Conservation (phyloP, 2,797 vertebrate genomes). For the Poecilia velifera region DNA sequence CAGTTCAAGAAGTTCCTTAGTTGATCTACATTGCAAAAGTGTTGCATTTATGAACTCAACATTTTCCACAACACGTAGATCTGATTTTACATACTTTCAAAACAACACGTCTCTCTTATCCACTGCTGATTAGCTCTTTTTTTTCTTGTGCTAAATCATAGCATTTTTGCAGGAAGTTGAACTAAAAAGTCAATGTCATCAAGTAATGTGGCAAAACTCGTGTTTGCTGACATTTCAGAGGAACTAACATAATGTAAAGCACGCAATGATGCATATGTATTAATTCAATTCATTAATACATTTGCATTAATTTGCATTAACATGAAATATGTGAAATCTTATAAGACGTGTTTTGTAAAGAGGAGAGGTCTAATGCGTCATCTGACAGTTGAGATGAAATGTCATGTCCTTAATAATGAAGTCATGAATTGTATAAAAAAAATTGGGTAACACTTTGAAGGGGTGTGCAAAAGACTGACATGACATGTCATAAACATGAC, state of each 20-base stretch:
- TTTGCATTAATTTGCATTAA: too few relatives aligned
- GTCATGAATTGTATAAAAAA: not conserved
- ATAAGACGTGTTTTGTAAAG: not conserved
- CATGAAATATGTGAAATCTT: not conserved
- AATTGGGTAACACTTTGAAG: too few relatives aligned
- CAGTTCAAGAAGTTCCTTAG: not conserved
- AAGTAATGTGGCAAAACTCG: not conserved
- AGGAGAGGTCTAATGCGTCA: not conserved
- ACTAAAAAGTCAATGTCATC: not conserved
- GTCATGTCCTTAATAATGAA: not conserved
- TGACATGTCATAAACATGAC: too few relatives aligned
- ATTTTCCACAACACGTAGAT: not conserved
- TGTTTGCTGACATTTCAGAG: not conserved
- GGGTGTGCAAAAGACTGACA: too few relatives aligned
- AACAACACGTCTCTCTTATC: not conserved
- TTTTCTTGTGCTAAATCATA: not conserved
- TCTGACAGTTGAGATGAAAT: not conserved
- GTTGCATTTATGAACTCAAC: not conserved
- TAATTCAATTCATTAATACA: too few relatives aligned
- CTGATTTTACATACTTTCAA: not conserved
- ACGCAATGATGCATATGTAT: not conserved
- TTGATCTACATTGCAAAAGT: not conserved
- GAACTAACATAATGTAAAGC: not conserved
- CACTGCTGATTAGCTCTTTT: not conserved
- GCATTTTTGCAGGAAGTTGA: not conserved